Evolutionary conservation across 2,113 vertebrate genomes (phyloP).

Genomic region (Mionectes macconnelli): DNA sequence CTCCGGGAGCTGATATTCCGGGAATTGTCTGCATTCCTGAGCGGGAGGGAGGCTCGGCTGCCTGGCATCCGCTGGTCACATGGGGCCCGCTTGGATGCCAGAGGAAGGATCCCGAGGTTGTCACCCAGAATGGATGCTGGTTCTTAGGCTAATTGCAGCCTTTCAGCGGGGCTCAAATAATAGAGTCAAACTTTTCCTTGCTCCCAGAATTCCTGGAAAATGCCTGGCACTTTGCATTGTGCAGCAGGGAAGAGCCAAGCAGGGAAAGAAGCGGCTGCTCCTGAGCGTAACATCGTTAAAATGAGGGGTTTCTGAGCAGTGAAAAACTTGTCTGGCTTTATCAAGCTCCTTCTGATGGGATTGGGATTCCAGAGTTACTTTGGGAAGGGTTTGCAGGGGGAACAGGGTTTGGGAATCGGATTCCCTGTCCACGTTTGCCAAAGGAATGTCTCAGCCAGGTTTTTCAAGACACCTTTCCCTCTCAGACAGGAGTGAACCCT

Average conservation of each 20-base stretch:
- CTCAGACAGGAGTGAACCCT: not conserved
- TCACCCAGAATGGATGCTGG: constrained; percentile 11
- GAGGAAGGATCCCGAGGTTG: constrained; percentile 2
- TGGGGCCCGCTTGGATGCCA: not conserved
- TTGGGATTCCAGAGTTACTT: not conserved
- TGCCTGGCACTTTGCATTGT: not conserved
- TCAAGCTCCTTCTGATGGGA: not conserved
- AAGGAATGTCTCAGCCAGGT: accelerated
- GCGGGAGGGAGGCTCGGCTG: constrained; percentile 17
- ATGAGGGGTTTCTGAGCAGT: not conserved
- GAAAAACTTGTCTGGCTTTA: not conserved
- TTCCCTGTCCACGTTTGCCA: accelerated
- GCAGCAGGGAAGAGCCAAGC: not conserved
- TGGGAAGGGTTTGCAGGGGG: not conserved
- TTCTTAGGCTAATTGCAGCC: constrained; percentile 18
- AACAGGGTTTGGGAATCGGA: not conserved
- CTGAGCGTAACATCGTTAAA: not conserved
- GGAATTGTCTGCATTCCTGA: constrained; percentile 53
- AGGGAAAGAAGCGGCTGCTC: not conserved
- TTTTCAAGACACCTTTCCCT: not conserved
- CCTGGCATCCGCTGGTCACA: not conserved
- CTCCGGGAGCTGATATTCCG: not conserved
- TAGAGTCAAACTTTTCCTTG: not conserved
- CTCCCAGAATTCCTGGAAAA: not conserved
- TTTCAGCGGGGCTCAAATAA: not conserved